A percentile compares a stretch with the other conserved stretches of the same genome.
Conservation (phyloP, 2,888 invertebrate species). For the Portevinia maculata region DNA sequence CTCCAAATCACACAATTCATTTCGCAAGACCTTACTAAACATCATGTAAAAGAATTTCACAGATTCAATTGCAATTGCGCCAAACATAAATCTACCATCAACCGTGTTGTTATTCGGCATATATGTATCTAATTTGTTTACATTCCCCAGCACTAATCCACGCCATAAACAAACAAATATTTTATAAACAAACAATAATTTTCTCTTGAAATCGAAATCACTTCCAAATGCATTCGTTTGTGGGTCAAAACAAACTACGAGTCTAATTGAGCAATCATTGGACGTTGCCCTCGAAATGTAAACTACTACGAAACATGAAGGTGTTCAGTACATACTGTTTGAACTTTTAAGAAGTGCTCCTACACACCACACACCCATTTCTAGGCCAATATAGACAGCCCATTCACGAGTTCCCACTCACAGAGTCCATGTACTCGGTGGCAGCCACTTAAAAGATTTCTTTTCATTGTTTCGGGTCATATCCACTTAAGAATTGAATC, state of each 20-base stretch:
- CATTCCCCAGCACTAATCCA: slow-evolving; percentile 28
- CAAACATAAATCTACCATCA: no score
- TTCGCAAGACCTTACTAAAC: no score
- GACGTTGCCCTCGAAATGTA: slow-evolving; percentile 11
- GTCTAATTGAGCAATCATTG: slow-evolving; percentile 41
- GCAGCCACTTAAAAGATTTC: slow-evolving; percentile 27
- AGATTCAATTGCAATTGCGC: no score
- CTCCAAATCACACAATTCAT: no score
- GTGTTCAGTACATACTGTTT: slow-evolving; percentile 9
- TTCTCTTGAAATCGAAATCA: not conserved
- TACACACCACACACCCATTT: not conserved
- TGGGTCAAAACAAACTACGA: not conserved
- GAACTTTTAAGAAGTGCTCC: not conserved
- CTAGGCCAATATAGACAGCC: slow-evolving; percentile 25
- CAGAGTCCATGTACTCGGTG: not conserved
- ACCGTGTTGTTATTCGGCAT: no score
- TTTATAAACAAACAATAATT: slow-evolving; percentile 29
- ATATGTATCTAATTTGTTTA: no score
- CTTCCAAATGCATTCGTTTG: not conserved
- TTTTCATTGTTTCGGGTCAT: slow-evolving; percentile 46
- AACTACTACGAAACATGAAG: slow-evolving; percentile 8
- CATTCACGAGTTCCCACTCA: slow-evolving; percentile 32
- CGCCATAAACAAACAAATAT: slow-evolving; percentile 29
- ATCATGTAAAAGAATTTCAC: no score
- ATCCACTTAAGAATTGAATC: slow-evolving; percentile 55